A percentile compares a stretch with the other conserved stretches of the same genome.
Conservation (phyloP, 2,797 vertebrate species). For the Taenioides sp. region DNA sequence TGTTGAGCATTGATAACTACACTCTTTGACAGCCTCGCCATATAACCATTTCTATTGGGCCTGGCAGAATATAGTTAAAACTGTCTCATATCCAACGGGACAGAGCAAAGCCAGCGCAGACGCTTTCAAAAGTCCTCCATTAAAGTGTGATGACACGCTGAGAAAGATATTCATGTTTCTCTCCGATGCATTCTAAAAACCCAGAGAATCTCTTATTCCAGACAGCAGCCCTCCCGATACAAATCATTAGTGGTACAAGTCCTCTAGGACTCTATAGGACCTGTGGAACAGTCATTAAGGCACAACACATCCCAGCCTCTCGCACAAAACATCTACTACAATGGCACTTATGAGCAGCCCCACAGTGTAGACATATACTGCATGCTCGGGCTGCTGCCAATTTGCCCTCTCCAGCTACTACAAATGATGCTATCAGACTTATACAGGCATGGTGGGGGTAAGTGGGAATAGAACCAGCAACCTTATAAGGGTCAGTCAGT, state of each 20-base stretch:
- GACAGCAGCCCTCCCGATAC: not conserved
- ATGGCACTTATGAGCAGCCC: constrained; percentile 17
- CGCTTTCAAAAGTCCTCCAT: constrained; percentile 32
- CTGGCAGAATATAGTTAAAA: constrained; percentile 41
- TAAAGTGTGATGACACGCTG: constrained; percentile 27
- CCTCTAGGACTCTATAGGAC: not conserved
- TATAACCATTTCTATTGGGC: not conserved
- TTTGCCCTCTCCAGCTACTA: not conserved
- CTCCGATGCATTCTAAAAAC: constrained; percentile 37
- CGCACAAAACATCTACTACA: constrained; percentile 6
- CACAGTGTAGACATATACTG: constrained; percentile 8
- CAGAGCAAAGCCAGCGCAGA: constrained; percentile 31
- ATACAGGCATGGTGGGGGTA: not conserved
- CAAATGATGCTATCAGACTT: not conserved
- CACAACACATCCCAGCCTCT: constrained; percentile 1
- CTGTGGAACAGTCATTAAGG: constrained; percentile 6
- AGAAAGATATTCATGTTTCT: constrained; percentile 24
- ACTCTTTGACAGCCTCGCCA: not conserved
- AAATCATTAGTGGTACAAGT: constrained; percentile 29
- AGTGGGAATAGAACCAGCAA: no score
- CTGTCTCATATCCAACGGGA: constrained; percentile 15
- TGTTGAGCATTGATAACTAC: not conserved
- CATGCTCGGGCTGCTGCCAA: not conserved
- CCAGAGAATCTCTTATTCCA: constrained; percentile 4
- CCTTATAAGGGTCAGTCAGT: no score